These are phyloP conservation scores for Triplophysa yarkandensis DNA, from an alignment of 2,797 vertebrate species.

Conservation along the genomic window DNA sequence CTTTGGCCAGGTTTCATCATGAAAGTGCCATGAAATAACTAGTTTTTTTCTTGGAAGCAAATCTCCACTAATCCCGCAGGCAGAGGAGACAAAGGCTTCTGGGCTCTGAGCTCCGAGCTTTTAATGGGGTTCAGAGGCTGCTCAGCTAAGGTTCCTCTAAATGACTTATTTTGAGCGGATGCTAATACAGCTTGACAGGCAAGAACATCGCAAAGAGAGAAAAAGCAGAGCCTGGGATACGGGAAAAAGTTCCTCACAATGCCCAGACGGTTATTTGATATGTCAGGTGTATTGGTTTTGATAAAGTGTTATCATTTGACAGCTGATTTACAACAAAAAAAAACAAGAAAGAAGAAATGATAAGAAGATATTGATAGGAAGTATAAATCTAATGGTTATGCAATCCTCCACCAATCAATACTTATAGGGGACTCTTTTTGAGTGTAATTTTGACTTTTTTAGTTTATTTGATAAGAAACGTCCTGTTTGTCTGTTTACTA, in stretches of 20 bases:
- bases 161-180: slow-evolving; percentile 85
- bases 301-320: neutral
- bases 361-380: too few relatives aligned
- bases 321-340: neutral
- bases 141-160: slow-evolving; percentile 80
- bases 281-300: slow-evolving; percentile 45
- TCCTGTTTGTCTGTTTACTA: too few relatives aligned
- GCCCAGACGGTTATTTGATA: slow-evolving; percentile 69
- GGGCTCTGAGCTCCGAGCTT: slow-evolving; percentile 81
- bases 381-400: too few relatives aligned
- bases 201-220: slow-evolving; percentile 72
- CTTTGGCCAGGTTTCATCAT: slow-evolving; percentile 86
- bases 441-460: too few relatives aligned
- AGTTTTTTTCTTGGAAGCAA: slow-evolving; percentile 81
- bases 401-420: neutral
- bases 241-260: slow-evolving; percentile 68
- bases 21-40: slow-evolving; percentile 87
- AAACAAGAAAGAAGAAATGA: neutral
- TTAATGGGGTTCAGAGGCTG: slow-evolving; percentile 79
- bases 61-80: slow-evolving; percentile 83
- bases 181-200: slow-evolving; percentile 87
- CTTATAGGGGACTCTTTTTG: too few relatives aligned
- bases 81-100: slow-evolving; percentile 81
- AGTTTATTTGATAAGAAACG: too few relatives aligned
- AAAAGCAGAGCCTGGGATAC: slow-evolving; percentile 49